Percentiles rank a stretch among this genome's conserved stretches.
Conservation (phyloP, 2,113 vertebrate species). For the Perca fluviatilis region DNA sequence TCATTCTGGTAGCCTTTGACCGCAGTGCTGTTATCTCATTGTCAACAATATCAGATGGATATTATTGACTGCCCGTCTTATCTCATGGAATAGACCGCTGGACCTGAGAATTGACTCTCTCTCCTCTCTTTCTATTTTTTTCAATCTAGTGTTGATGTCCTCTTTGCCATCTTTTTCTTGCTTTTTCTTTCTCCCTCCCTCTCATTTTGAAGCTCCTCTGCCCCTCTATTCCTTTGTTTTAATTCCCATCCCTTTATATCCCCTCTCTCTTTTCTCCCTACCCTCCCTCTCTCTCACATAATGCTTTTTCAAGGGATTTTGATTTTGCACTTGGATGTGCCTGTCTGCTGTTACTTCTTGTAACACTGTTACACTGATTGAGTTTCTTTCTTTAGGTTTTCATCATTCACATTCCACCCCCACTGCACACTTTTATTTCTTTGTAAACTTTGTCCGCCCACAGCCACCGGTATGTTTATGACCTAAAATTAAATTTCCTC, state of each 20-base stretch:
- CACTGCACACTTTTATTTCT: slow-evolving; percentile 46
- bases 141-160: background rate
- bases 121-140: background rate
- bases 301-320: slow-evolving; percentile 14
- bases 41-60: slow-evolving; percentile 34
- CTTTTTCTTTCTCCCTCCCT: background rate
- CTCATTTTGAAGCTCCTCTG: background rate
- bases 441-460: slow-evolving; percentile 60
- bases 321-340: background rate
- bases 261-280: background rate
- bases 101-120: slow-evolving; percentile 11
- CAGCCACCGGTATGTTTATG: slow-evolving; percentile 49
- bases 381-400: slow-evolving; percentile 55
- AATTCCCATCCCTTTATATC: slow-evolving; percentile 1
- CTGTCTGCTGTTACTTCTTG: slow-evolving; percentile 25
- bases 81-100: background rate
- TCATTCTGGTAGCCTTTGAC: slow-evolving; percentile 27
- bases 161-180: background rate
- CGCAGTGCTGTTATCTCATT: slow-evolving; percentile 19
- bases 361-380: slow-evolving; percentile 45
- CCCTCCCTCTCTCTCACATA: slow-evolving; percentile 20
- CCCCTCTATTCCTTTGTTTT: slow-evolving; percentile 13
- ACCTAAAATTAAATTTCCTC: slow-evolving; percentile 65
- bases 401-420: slow-evolving; percentile 47
- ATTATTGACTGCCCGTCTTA: slow-evolving; percentile 18